Conservation (phyloP, 2,888 invertebrate species). For the Mythimna loreyi region DNA sequence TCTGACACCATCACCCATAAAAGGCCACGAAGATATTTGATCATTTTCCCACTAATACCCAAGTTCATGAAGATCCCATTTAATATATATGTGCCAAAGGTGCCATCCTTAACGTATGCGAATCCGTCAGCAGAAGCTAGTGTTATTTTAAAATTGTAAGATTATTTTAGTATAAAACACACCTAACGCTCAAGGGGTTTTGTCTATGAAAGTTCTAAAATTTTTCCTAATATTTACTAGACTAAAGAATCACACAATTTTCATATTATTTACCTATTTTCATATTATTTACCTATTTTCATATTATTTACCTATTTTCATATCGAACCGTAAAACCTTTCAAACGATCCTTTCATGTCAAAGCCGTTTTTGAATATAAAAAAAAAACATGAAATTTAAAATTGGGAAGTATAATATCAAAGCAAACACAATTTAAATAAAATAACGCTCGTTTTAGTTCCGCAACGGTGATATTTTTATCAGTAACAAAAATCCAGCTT, state of each 20-base stretch:
- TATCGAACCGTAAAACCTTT: background rate
- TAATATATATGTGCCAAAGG: too few relatives aligned
- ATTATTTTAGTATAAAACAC: background rate
- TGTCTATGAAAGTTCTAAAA: background rate
- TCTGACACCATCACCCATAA: too few relatives aligned
- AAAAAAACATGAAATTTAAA: background rate
- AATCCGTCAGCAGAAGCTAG: too few relatives aligned
- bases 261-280: too few relatives aligned
- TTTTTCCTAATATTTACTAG: slow-evolving; percentile 1
- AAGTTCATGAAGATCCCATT: too few relatives aligned
- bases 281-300: too few relatives aligned
- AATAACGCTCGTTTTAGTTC: slow-evolving; percentile 29
- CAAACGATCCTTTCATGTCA: background rate
- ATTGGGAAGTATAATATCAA: background rate
- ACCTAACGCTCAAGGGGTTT: background rate
- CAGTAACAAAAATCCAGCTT: slow-evolving; percentile 69
- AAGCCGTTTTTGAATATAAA: background rate
- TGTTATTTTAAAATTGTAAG: too few relatives aligned
- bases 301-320: slow-evolving; percentile 8
- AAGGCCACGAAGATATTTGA: too few relatives aligned
- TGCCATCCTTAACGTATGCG: too few relatives aligned
- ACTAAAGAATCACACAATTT: too few relatives aligned
- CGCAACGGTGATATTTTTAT: slow-evolving; percentile 48
- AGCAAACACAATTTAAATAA: slow-evolving; percentile 12
- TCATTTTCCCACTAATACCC: too few relatives aligned